These are phyloP conservation scores for Dicentrarchus labrax DNA, from an alignment of 2,113 vertebrate genomes.

Conservation along the genomic window DNA sequence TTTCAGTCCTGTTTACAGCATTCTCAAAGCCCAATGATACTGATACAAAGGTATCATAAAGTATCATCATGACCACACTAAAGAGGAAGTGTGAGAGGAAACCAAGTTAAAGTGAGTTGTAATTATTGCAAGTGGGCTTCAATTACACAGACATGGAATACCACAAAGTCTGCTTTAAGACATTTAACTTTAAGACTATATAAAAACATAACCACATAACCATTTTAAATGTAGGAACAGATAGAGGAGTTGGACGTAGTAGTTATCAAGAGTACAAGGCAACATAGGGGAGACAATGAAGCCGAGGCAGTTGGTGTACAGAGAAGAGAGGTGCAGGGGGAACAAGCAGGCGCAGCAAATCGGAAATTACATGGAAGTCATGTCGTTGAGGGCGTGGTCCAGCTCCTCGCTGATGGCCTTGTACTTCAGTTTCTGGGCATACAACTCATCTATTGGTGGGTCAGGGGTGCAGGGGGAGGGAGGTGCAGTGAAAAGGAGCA, in stretches of 20 bases:
- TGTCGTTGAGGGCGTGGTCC: conserved; percentile 99
- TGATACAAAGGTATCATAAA: conserved; percentile 9
- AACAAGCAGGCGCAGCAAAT: conserved; percentile 63
- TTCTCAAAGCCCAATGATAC: conserved; percentile 31
- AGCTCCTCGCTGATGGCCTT: conserved; percentile 99
- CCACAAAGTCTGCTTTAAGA: conserved; percentile 35
- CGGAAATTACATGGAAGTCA: conserved; percentile 99
- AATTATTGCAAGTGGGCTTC: background rate
- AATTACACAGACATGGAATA: conserved; percentile 30
- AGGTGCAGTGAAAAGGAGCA: conserved; percentile 51
- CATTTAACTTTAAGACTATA: conserved; percentile 14
- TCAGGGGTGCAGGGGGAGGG: conserved; percentile 11
- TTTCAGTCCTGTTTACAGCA: conserved; percentile 15
- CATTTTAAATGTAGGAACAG: conserved; percentile 8
- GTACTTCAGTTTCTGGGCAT: conserved; percentile 99
- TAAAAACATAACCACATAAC: background rate
- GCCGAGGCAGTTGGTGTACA: background rate
- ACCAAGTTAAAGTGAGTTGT: background rate
- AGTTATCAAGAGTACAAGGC: background rate
- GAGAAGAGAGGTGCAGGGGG: background rate
- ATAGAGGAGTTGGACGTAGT: background rate
- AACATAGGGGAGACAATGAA: conserved; percentile 17
- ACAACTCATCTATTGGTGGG: conserved; percentile 93
- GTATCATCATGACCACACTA: conserved; percentile 30
- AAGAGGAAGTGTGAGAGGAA: conserved; percentile 4